Percentiles rank a stretch among this genome's conserved stretches.
phyloP scores from a whole-genome alignment of 2,113 vertebrate genomes.

The Ceyx margarethae region DNA sequence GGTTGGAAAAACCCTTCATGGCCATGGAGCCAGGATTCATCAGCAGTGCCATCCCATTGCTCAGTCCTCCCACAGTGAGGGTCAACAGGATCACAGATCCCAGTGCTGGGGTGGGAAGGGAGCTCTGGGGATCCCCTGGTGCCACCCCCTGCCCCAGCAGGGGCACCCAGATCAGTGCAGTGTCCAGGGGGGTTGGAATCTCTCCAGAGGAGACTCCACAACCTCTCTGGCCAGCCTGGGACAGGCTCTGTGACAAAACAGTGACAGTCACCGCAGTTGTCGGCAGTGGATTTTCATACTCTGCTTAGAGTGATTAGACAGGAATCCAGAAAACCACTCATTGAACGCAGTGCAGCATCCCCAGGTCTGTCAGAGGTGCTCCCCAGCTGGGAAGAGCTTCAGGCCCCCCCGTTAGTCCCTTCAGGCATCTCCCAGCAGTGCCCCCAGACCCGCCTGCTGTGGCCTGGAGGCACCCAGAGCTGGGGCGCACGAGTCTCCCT shows the following conservation, averaged over 20 bases:
- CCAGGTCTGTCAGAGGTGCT: background rate
- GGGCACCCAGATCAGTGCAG: too few relatives aligned
- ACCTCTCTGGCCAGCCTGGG: too few relatives aligned
- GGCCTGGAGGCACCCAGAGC: background rate
- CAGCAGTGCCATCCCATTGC: background rate
- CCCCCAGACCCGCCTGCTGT: background rate
- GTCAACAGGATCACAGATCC: background rate
- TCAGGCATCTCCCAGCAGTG: background rate
- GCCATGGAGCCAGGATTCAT: background rate
- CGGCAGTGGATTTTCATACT: background rate
- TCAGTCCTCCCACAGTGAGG: background rate
- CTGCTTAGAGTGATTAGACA: background rate
- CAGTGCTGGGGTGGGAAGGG: too few relatives aligned
- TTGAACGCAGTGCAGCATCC: background rate
- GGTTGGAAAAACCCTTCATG: background rate
- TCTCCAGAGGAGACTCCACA: too few relatives aligned
- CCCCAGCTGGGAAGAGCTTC: background rate
- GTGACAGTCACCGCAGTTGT: background rate
- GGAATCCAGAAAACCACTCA: background rate
- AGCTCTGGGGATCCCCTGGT: too few relatives aligned
- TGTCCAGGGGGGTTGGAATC: too few relatives aligned
- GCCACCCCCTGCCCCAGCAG: too few relatives aligned
- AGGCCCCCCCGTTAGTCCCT: background rate
- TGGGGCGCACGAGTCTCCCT: fast-evolving
- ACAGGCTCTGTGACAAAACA: too few relatives aligned